Conservation (phyloP, 1,140 invertebrate species). For the Caenorhabditis tropicalis region DNA sequence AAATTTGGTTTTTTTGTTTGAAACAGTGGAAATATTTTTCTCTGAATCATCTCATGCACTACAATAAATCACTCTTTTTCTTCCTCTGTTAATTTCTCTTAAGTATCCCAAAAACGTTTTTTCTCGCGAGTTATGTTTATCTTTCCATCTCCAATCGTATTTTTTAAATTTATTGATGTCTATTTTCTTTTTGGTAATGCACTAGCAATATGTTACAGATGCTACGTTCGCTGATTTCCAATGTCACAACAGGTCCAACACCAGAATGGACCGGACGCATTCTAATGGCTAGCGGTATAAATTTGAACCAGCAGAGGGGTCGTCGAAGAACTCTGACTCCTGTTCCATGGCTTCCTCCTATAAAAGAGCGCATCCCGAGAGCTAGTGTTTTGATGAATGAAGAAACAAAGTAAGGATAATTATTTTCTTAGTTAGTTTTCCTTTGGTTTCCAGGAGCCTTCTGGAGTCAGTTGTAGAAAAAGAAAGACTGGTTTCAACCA, state of each 20-base stretch:
- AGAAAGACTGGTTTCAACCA: background rate
- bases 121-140: too few relatives aligned
- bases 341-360: slow-evolving; percentile 50
- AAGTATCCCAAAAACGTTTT: too few relatives aligned
- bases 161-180: background rate
- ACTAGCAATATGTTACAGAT: background rate
- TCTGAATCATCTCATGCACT: too few relatives aligned
- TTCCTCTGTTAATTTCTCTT: too few relatives aligned
- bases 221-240: slow-evolving; percentile 14
- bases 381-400: background rate
- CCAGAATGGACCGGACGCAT: background rate
- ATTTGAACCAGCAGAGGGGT: slow-evolving; percentile 47
- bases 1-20: too few relatives aligned
- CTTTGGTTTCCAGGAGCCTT: slow-evolving; percentile 47
- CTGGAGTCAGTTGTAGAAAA: slow-evolving; percentile 13
- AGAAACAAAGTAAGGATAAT: slow-evolving; percentile 37
- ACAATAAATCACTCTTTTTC: too few relatives aligned
- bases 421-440: background rate
- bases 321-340: slow-evolving; percentile 53
- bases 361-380: slow-evolving; percentile 23
- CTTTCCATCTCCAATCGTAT: too few relatives aligned
- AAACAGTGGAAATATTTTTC: too few relatives aligned
- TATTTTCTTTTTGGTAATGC: background rate
- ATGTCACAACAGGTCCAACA: background rate
- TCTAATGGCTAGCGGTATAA: background rate